phyloP scores from a whole-genome alignment of 2,113 vertebrate species.

The Ophiodon elongatus region DNA sequence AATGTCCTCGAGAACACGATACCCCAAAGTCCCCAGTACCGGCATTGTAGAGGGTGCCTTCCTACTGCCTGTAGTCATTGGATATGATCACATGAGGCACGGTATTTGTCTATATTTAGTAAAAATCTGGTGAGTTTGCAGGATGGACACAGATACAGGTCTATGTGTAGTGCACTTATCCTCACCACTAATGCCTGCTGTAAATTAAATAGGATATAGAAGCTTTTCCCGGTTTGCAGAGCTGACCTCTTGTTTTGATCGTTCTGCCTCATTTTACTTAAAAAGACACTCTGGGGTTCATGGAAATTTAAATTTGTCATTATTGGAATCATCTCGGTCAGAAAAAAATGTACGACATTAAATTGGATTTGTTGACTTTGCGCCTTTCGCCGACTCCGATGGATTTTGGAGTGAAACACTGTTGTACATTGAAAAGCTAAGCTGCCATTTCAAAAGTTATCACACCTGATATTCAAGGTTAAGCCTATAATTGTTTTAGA shows the following conservation, averaged over 20 bases:
- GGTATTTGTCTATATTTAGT: conserved; percentile 28
- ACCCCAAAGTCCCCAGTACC: conserved; percentile 22
- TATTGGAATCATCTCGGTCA: background rate
- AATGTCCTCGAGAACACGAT: conserved; percentile 56
- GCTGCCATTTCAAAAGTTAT: conserved; percentile 53
- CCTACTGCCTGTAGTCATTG: conserved; percentile 48
- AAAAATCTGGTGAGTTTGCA: conserved; percentile 53
- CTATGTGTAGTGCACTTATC: conserved; percentile 72
- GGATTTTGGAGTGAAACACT: conserved; percentile 13
- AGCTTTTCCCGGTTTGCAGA: conserved; percentile 42
- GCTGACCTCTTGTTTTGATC: conserved; percentile 42
- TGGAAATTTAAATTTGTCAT: background rate
- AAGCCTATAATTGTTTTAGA: conserved; percentile 28
- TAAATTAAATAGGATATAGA: conserved; percentile 33
- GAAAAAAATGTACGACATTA: background rate
- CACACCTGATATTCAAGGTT: conserved; percentile 32
- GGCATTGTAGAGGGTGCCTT: conserved; percentile 69
- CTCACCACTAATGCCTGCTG: conserved; percentile 76
- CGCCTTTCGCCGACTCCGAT: background rate
- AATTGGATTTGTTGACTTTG: background rate
- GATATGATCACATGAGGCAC: background rate
- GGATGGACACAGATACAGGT: conserved; percentile 56
- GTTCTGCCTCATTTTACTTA: conserved; percentile 46
- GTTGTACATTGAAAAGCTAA: conserved; percentile 50
- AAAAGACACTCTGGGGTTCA: conserved; percentile 28